Percentiles rank a stretch among this genome's conserved stretches.
Evolutionary conservation across 2,113 vertebrate genomes (phyloP).

Genomic region (Climacteris rufus): DNA sequence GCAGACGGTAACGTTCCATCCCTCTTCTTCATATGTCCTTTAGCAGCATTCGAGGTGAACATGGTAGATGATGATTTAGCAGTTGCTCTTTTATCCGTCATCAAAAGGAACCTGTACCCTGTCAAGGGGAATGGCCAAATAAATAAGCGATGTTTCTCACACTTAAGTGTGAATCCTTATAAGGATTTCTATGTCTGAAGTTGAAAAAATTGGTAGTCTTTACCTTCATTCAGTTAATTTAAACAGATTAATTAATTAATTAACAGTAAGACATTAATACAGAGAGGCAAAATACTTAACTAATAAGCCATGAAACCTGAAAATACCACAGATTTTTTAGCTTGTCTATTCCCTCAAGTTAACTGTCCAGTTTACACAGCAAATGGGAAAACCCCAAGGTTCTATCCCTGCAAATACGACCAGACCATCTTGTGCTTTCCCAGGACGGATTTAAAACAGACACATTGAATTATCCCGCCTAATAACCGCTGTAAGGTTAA

Average conservation of each 20-base stretch:
- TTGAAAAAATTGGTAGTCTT: not conserved
- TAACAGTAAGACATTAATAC: not conserved
- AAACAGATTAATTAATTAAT: not conserved
- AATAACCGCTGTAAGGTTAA: rapidly evolving
- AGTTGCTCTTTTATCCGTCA: conserved; percentile 24
- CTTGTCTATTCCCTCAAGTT: not conserved
- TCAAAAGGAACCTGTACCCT: not conserved
- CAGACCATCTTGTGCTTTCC: not conserved
- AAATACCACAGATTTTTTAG: not conserved
- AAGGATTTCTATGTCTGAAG: not conserved
- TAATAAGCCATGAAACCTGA: not conserved
- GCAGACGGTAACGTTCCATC: conserved; percentile 51
- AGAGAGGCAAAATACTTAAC: not conserved
- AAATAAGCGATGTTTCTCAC: not conserved
- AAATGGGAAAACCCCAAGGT: not conserved
- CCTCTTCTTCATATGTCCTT: conserved; percentile 55
- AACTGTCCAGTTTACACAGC: not conserved
- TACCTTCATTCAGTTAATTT: not conserved
- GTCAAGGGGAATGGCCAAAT: not conserved
- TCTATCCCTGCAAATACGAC: not conserved
- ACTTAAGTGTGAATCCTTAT: no score
- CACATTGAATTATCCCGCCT: not conserved
- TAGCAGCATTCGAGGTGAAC: conserved; percentile 25
- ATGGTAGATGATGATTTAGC: not conserved
- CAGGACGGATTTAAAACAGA: rapidly evolving